Evolutionary conservation across 2,113 vertebrate genomes (phyloP).

Genomic region (Platichthys flesus): DNA sequence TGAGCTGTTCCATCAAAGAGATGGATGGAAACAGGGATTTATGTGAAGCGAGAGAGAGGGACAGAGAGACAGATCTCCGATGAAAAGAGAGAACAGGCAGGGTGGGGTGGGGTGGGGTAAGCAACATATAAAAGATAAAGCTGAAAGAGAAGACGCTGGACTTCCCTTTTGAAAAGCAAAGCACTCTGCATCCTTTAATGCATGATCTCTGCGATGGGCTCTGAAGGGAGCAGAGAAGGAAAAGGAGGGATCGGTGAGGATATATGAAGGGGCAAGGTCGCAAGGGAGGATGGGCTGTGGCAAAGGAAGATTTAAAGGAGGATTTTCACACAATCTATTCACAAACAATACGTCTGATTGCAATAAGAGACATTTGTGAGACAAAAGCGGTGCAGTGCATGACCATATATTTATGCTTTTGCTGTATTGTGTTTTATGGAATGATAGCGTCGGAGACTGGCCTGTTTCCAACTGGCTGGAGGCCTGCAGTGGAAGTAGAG

Average conservation of each 20-base stretch:
- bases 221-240: conserved; percentile 3
- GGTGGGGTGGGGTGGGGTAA: conserved; percentile 8
- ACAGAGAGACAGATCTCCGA: conserved; percentile 30
- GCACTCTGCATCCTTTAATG: conserved; percentile 53
- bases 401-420: conserved; percentile 12
- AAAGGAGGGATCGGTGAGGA: conserved; percentile 26
- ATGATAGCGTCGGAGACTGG: conserved; percentile 33
- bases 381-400: neutral
- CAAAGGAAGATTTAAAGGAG: conserved; percentile 12
- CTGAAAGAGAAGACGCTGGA: conserved; percentile 26
- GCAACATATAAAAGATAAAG: conserved; percentile 29
- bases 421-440: neutral
- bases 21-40: conserved; percentile 66
- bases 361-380: conserved; percentile 1
- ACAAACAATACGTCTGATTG: neutral
- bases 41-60: conserved; percentile 28
- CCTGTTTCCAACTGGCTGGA: conserved; percentile 51
- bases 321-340: neutral
- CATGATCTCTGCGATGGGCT: conserved; percentile 23
- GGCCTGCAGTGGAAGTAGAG: conserved; percentile 47
- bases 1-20: conserved; percentile 73
- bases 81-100: conserved; percentile 21
- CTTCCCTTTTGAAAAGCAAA: conserved; percentile 47
- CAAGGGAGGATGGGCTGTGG: conserved; percentile 15
- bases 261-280: conserved; percentile 55